Evolutionary conservation across 2,797 vertebrate genomes (phyloP), one percentile per base, ranked within the genome.

Genomic region (Enteromius afrohamiltoni): DNA sequence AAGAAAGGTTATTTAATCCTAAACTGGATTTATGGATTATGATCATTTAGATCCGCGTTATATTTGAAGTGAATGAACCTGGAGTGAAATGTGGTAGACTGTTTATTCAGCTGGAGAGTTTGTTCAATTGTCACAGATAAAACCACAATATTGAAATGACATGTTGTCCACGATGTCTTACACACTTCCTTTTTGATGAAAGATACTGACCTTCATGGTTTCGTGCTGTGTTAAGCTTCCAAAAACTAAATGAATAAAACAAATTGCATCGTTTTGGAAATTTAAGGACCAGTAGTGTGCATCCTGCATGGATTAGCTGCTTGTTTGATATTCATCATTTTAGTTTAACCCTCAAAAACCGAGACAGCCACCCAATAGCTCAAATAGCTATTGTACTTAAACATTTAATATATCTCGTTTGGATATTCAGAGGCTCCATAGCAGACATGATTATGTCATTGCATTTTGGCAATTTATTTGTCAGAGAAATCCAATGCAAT

Each of bases 151-250:
- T 1, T 16, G 19, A 45, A 29, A 7, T 51, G 1, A 40, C 21
- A 9, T 65, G 40, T n/a, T 51, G 29, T 19, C 47, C 31, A 42
- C 60, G 8, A 16, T 0, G 17, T 26, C 34, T 4, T 9, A 17
- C 45, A 11, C 67, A 64, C 76, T 78, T 85, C 79, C 79, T 53
- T 58, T 53, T 64, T 45, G 23, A 55, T 4, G 8, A 53, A 73
- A 58, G 17, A 31, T 29, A 31, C 7, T 64, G 64, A 70, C n/a
- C 37, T 64, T 21, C 14, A 47, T 9, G 42, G 55, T 64, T 77
- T 62, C 0, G 13, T n/a, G 0, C 31, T 71, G 34, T 79, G 49
- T 16, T 70, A 70, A 34, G 29, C 31, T 9, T 10, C 23, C 16
- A 67, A n/a, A 29, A 60, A 60, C 11, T 47, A 47, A 47, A 14